Percentiles rank a stretch among this genome's conserved stretches.
Evolutionary conservation across 2,888 invertebrate genomes (phyloP).

Genomic region (Drosophila subsilvestris): DNA sequence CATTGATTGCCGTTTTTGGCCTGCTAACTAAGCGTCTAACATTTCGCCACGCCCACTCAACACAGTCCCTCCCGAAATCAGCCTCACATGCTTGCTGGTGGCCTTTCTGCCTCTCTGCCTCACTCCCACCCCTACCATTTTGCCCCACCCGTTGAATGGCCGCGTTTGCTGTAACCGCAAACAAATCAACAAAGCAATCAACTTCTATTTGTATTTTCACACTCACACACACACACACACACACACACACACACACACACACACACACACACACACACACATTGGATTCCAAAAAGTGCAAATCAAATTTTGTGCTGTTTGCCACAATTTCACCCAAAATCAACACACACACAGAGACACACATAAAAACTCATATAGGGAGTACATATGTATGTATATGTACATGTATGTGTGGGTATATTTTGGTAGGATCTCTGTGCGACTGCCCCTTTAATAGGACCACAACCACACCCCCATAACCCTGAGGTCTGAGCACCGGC

Average conservation of each 20-base stretch:
- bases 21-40: constrained; percentile 75
- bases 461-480: constrained; percentile 8
- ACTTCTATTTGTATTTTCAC: constrained; percentile 78
- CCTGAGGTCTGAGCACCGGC: background rate
- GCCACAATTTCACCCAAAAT: constrained; percentile 65
- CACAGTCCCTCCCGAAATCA: background rate
- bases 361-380: constrained; percentile 1
- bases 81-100: background rate
- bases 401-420: background rate
- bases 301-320: constrained; percentile 69
- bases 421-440: constrained; percentile 1
- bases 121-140: background rate
- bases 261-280: background rate
- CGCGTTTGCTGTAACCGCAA: constrained; percentile 67
- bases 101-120: background rate
- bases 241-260: constrained; percentile 11
- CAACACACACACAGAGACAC: constrained; percentile 11
- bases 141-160: constrained; percentile 37
- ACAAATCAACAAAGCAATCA: constrained; percentile 80
- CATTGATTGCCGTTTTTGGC: constrained; percentile 74
- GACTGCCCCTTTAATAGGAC: background rate
- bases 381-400: background rate
- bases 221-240: constrained; percentile 42
- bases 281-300: constrained; percentile 65
- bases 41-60: constrained; percentile 55